Evolutionary conservation across 2,797 vertebrate genomes (phyloP), one percentile per base, ranked within the genome.

Genomic region (Ciconia nigra): DNA sequence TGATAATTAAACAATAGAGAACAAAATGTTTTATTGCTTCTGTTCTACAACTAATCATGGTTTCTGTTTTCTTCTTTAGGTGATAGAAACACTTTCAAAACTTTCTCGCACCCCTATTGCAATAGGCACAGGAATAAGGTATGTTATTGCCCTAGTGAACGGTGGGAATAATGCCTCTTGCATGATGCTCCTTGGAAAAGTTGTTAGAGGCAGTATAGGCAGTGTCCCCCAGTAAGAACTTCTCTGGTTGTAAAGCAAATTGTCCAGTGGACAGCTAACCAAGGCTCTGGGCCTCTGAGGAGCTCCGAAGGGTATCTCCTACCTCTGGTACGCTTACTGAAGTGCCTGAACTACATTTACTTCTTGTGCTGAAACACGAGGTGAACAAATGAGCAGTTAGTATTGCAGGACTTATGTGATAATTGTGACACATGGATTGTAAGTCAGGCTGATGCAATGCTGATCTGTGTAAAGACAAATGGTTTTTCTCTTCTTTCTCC

Each of bases 41-140:
- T 47, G 25, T 80, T 91, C 37, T 62, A 20, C 24, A 61, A 5
- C n/a, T 94, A 52, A 91, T 52, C 3, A 3, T 10, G 8, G 17
- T 83, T 90, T 93, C 39, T 62, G 7, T 83, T 91, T 74, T 21
- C 10, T 17, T 92, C 95, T 97, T 39, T 98, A 99, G 99, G 99
- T 99, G 83, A 99, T 99, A 98, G 99, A 99, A 98, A 99, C 99
- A 2, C 98, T 99, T 21, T 99, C 99, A 9, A 99, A 98, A 81
- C 99, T 99, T 58, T 99, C 99, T 77, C 99, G 99, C 61, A 99
- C 99, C 19, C 72, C 94, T 13, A 97, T 98, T 52, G 98, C 99
- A 0, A 97, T 99, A 76, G 98, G 98, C 93, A 98, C 98, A 29
- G 99, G 99, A 97, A 98, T 99, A 98, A 99, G 99, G 99, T 99